Conservation (phyloP, 2,797 vertebrate genomes). For the Cetoscarus ocellatus region DNA sequence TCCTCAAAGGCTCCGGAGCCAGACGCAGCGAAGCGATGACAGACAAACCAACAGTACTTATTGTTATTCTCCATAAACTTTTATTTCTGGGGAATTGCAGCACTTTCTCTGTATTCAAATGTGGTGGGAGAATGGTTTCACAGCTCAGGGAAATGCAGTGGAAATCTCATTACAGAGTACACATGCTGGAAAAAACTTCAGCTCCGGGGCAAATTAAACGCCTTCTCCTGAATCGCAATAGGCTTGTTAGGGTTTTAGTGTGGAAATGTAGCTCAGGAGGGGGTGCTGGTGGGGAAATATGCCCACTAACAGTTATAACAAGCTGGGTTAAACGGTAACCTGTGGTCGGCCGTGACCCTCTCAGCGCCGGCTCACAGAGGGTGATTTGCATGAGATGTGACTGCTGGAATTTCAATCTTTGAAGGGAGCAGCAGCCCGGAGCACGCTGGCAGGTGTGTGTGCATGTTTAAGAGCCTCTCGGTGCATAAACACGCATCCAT, state of each 20-base stretch:
- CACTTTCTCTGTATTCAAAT: constrained; percentile 64
- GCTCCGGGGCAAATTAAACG: constrained; percentile 76
- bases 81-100: constrained; percentile 67
- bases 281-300: not conserved
- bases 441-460: constrained; percentile 41
- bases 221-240: constrained; percentile 75
- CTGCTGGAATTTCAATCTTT: constrained; percentile 56
- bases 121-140: constrained; percentile 62
- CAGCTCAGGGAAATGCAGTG: constrained; percentile 71
- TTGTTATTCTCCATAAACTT: constrained; percentile 74
- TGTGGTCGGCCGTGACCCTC: constrained; percentile 47
- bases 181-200: constrained; percentile 71
- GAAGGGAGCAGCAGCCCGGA: constrained; percentile 30
- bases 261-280: constrained; percentile 58
- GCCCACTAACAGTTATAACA: constrained; percentile 51
- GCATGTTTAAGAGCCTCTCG: constrained; percentile 10
- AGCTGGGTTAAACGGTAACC: constrained; percentile 71
- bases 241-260: constrained; percentile 75
- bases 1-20: constrained; percentile 42
- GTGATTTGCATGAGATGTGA: constrained; percentile 66
- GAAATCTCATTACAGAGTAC: constrained; percentile 79
- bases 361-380: constrained; percentile 25
- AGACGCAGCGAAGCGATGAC: constrained; percentile 43
- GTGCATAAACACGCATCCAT: constrained; percentile 37
- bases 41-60: constrained; percentile 56